Evolutionary conservation across 2,797 vertebrate genomes (phyloP).

Genomic region (Xiphophorus birchmanni): DNA sequence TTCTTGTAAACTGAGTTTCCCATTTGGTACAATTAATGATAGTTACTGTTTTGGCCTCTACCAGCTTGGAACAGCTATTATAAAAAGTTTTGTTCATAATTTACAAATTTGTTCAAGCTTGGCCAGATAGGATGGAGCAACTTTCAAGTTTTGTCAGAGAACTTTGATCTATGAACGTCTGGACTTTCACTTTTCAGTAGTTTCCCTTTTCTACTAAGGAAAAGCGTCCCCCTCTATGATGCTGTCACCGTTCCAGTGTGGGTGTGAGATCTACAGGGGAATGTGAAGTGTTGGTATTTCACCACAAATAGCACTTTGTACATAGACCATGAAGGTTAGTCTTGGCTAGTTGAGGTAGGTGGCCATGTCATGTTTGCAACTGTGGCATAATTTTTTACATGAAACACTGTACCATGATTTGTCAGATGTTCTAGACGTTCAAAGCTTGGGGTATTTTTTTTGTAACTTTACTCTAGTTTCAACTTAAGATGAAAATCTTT

Average conservation of each 20-base stretch:
- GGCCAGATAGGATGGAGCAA: not conserved
- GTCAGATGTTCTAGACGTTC: not conserved
- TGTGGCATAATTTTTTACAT: not conserved
- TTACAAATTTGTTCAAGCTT: not conserved
- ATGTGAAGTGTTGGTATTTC: not conserved
- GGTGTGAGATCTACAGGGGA: not conserved
- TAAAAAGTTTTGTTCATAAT: not conserved
- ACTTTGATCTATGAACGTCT: not conserved
- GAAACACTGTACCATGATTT: not conserved
- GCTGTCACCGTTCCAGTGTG: not conserved
- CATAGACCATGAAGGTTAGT: not conserved
- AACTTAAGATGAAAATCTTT: not conserved
- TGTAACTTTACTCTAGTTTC: not conserved
- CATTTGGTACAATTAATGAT: not conserved
- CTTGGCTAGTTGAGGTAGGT: not conserved
- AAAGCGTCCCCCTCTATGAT: not conserved
- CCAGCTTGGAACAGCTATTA: not conserved
- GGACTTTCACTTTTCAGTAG: not conserved
- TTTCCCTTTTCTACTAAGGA: not conserved
- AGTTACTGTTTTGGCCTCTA: not conserved
- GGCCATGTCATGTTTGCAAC: not conserved
- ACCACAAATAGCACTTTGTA: not conserved
- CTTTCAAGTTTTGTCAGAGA: not conserved
- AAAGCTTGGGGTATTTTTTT: not conserved
- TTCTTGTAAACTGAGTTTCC: not conserved